Evolutionary conservation across 2,888 invertebrate genomes (phyloP).

Genomic region (Hirtodrosophila cameraria): DNA sequence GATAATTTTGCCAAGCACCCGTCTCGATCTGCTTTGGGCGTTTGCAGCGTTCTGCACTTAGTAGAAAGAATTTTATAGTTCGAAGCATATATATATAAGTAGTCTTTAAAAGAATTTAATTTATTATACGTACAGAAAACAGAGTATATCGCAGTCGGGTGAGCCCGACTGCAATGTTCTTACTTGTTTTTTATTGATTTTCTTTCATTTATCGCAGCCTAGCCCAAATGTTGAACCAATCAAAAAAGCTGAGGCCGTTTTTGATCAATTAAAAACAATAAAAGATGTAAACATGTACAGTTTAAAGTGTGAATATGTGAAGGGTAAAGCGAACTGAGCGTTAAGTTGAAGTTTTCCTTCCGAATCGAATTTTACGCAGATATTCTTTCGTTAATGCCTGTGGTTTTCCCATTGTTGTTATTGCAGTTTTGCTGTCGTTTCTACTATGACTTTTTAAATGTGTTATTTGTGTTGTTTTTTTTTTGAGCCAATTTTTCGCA

Average conservation of each 20-base stretch:
- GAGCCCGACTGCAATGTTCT: no score
- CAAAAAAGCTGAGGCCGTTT: conserved; percentile 5
- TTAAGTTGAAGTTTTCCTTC: background rate
- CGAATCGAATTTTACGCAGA: conserved; percentile 30
- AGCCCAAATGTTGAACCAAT: conserved; percentile 16
- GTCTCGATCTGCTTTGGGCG: no score
- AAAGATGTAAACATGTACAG: background rate
- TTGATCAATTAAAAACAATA: conserved; percentile 44
- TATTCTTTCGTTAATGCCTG: conserved; percentile 19
- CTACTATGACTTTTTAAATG: conserved; percentile 46
- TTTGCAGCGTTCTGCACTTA: no score
- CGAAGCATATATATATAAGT: no score
- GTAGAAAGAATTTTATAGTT: no score
- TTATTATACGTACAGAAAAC: no score
- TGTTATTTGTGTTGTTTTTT: conserved; percentile 35
- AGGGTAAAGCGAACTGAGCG: background rate
- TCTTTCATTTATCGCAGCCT: conserved; percentile 8
- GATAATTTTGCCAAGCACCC: no score
- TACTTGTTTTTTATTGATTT: background rate
- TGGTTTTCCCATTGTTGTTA: conserved; percentile 11
- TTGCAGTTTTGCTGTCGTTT: conserved; percentile 18
- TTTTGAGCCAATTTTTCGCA: conserved; percentile 51
- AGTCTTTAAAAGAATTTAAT: no score
- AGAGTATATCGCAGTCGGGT: no score
- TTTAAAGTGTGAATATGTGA: background rate